These are phyloP conservation scores for Neosilurus hyrtlii DNA, from an alignment of 2,797 vertebrate species.

Conservation along the genomic window DNA sequence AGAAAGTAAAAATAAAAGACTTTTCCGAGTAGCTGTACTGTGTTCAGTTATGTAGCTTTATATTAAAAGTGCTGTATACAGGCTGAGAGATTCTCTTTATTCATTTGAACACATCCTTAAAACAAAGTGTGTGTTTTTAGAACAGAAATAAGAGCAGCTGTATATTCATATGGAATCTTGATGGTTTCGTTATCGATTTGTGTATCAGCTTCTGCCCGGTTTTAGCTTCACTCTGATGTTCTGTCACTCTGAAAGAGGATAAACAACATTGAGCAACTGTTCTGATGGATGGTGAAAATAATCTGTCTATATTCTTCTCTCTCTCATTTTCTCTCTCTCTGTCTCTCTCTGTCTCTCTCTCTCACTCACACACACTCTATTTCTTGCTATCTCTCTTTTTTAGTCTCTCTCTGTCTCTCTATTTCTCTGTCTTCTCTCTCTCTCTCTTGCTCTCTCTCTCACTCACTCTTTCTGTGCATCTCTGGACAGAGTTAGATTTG, in stretches of 20 bases:
- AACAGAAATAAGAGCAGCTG: not conserved
- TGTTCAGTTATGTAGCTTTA: not conserved
- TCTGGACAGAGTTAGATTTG: slow-evolving; percentile 7
- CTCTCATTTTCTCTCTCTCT: not conserved
- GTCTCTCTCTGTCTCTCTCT: too few species aligned
- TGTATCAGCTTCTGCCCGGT: not conserved
- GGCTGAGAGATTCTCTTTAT: not conserved
- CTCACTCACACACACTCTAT: too few species aligned
- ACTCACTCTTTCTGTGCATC: not conserved
- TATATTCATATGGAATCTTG: not conserved
- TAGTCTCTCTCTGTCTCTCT: too few species aligned
- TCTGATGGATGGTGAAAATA: not conserved
- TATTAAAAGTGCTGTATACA: not conserved
- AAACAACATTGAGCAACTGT: not conserved
- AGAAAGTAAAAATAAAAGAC: not conserved
- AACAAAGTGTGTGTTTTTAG: not conserved
- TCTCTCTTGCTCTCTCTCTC: too few species aligned
- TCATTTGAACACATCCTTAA: not conserved
- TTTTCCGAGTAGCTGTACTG: not conserved
- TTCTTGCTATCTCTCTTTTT: too few species aligned
- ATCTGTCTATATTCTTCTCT: not conserved
- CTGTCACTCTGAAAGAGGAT: slow-evolving; percentile 9
- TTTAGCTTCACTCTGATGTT: not conserved
- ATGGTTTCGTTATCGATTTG: not conserved
- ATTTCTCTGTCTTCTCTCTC: too few species aligned